Conservation (phyloP, 2,797 vertebrate genomes). For the Esox masquinongy region DNA sequence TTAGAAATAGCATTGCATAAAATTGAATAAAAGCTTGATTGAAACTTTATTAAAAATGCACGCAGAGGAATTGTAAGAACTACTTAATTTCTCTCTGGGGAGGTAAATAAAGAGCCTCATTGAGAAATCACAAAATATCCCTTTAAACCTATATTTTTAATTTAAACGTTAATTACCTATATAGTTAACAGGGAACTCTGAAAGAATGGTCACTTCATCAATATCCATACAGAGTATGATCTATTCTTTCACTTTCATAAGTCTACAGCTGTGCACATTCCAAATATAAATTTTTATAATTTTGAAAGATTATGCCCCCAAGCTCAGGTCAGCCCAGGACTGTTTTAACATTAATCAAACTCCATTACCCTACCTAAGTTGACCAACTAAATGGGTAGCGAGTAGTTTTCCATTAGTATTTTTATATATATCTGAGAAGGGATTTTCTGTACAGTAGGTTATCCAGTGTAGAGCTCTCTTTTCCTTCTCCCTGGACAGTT, state of each 20-base stretch:
- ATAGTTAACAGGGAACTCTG: slow-evolving; percentile 22
- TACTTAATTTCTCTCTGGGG: too few species aligned
- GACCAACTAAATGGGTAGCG: not conserved
- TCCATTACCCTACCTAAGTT: not conserved
- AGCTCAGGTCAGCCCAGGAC: not conserved
- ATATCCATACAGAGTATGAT: slow-evolving; percentile 10
- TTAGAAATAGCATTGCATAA: too few species aligned
- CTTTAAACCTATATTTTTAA: not conserved
- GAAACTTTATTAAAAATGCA: too few species aligned
- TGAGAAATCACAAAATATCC: too few species aligned
- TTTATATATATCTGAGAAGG: slow-evolving; percentile 73
- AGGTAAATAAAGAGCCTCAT: too few species aligned
- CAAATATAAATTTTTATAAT: not conserved
- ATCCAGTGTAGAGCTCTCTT: slow-evolving; percentile 76
- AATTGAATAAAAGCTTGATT: too few species aligned
- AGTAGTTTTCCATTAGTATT: slow-evolving; percentile 70
- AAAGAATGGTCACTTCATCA: slow-evolving; percentile 56
- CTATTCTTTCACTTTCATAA: slow-evolving; percentile 42
- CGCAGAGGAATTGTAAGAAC: too few species aligned
- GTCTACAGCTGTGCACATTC: slow-evolving; percentile 35
- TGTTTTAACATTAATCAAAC: not conserved
- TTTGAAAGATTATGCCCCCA: not conserved
- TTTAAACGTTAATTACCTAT: slow-evolving; percentile 18
- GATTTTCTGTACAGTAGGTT: slow-evolving; percentile 73
- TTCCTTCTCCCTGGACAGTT: slow-evolving; percentile 17